Percentiles rank a stretch among this genome's conserved stretches.
Conservation (phyloP, 2,113 vertebrate species). For the Bubo blakistoni region DNA sequence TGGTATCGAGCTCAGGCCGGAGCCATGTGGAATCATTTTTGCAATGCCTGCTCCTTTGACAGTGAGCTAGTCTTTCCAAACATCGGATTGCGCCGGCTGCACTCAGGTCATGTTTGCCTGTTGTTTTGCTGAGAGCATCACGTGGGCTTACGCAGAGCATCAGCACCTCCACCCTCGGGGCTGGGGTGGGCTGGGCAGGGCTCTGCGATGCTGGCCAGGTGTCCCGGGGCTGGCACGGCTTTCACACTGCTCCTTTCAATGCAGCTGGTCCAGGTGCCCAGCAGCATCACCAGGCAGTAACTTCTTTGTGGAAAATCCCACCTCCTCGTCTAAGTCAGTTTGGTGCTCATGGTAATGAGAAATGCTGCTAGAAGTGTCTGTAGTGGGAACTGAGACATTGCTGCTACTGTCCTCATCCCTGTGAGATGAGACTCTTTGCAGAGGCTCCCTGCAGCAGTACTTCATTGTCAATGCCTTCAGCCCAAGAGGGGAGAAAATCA, state of each 20-base stretch:
- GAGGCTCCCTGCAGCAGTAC: neutral
- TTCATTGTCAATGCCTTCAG: neutral
- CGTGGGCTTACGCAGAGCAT: neutral
- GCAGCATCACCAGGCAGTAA: neutral
- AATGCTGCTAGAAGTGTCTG: neutral
- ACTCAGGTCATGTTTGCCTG: neutral
- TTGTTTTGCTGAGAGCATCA: neutral
- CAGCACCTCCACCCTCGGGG: neutral
- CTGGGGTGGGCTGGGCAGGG: neutral
- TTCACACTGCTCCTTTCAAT: neutral
- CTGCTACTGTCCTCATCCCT: neutral
- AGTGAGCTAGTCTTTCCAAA: neutral
- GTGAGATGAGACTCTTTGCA: neutral
- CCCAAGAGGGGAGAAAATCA: neutral
- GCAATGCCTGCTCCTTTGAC: neutral
- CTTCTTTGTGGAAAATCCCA: neutral
- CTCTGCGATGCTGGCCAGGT: neutral
- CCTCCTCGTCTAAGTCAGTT: neutral
- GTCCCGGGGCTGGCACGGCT: accelerated
- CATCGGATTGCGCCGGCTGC: neutral
- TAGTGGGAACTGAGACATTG: neutral
- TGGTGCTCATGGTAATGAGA: neutral
- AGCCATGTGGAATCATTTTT: neutral
- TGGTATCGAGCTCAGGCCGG: accelerated
- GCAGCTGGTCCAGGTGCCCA: neutral